Evolutionary conservation across 2,888 invertebrate species (phyloP).

Genomic region (Strigamia crassipes): DNA sequence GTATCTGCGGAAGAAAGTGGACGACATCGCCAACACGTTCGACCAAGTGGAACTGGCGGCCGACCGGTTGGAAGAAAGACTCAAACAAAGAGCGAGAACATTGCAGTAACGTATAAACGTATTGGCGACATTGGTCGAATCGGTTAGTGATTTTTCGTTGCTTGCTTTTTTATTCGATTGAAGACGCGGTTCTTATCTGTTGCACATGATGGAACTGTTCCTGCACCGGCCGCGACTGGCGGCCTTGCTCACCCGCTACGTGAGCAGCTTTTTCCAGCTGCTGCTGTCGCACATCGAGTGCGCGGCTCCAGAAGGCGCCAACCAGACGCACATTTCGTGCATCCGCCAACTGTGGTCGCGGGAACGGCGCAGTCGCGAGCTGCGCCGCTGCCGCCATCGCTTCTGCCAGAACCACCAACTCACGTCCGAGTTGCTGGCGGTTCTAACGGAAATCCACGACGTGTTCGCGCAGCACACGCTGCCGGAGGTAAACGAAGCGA

Average conservation of each 20-base stretch:
- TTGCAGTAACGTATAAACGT: no score
- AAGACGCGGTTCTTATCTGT: slow-evolving; percentile 4
- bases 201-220: slow-evolving; percentile 3
- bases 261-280: not conserved
- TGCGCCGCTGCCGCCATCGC: not conserved
- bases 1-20: not conserved
- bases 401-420: not conserved
- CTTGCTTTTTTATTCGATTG: not conserved
- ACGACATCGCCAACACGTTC: not conserved
- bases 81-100: not conserved
- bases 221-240: not conserved
- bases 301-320: not conserved
- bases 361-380: not conserved
- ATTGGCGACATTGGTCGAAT: no score
- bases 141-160: no score
- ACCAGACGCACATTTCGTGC: not conserved
- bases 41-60: not conserved
- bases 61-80: not conserved
- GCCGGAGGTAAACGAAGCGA: no score
- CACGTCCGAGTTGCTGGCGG: not conserved
- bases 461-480: not conserved
- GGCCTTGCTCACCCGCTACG: not conserved
- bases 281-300: not conserved
- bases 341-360: slow-evolving; percentile 3
- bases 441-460: not conserved